phyloP scores from a whole-genome alignment of 1,140 invertebrate species.

The Babylonia areolata region DNA sequence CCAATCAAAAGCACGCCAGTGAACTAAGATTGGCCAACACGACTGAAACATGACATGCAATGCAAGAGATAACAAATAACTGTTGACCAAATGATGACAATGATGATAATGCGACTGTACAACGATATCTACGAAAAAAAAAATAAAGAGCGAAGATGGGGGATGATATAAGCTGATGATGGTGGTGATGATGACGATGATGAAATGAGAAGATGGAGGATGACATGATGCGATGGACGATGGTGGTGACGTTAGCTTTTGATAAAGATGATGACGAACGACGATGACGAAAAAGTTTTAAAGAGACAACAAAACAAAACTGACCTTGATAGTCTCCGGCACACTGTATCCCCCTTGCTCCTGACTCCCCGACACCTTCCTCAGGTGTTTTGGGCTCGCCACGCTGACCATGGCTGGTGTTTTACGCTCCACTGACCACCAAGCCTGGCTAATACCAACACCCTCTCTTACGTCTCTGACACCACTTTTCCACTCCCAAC shows the following conservation, averaged over 20 bases:
- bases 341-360: conserved; percentile 37
- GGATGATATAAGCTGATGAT: neutral
- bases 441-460: no score
- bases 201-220: neutral
- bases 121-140: no score
- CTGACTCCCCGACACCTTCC: neutral
- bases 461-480: no score
- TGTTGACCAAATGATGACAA: no score
- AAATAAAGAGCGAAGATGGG: neutral
- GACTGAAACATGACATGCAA: no score
- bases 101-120: no score
- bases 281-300: neutral
- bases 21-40: no score
- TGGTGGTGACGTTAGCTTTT: neutral
- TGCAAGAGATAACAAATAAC: no score
- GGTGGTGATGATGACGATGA: neutral
- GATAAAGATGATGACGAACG: neutral
- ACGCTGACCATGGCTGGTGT: neutral
- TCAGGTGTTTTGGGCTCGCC: neutral
- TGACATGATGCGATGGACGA: neutral
- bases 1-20: no score
- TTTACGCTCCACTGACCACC: no score
- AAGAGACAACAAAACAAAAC: neutral
- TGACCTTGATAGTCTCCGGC: conserved; percentile 42
- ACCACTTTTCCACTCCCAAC: no score